Conservation (phyloP, 2,888 invertebrate species). For the Abscondita cerata region DNA sequence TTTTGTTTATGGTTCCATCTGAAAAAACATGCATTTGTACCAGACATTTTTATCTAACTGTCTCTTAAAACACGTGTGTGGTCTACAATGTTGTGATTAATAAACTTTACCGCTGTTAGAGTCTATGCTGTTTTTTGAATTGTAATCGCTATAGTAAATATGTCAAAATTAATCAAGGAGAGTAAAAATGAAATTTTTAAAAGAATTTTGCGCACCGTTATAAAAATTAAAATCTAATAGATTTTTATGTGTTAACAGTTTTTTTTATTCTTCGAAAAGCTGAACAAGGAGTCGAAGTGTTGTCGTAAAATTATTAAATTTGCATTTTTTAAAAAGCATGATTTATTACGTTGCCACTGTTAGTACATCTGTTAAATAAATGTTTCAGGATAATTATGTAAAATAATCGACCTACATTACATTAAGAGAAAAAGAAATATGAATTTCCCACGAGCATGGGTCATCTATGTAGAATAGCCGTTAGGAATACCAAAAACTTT, state of each 20-base stretch:
- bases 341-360: too few species aligned
- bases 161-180: neutral
- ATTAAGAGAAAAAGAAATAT: too few species aligned
- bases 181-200: neutral
- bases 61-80: constrained; percentile 43
- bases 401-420: too few species aligned
- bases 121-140: constrained; percentile 3
- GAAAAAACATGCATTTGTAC: constrained; percentile 38
- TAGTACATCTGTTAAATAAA: too few species aligned
- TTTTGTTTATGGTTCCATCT: constrained; percentile 36
- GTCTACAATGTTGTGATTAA: constrained; percentile 32
- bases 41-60: constrained; percentile 42
- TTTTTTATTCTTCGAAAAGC: too few species aligned
- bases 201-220: too few species aligned
- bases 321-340: too few species aligned
- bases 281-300: too few species aligned
- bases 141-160: neutral
- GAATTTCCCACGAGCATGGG: constrained; percentile 10
- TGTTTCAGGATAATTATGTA: too few species aligned
- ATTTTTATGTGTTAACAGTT: too few species aligned
- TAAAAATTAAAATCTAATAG: too few species aligned
- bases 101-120: neutral
- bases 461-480: constrained; percentile 16
- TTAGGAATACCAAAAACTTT: constrained; percentile 17
- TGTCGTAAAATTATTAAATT: too few species aligned